Evolutionary conservation across 1,140 invertebrate genomes (phyloP).

Genomic region (Nixonia krombeini): DNA sequence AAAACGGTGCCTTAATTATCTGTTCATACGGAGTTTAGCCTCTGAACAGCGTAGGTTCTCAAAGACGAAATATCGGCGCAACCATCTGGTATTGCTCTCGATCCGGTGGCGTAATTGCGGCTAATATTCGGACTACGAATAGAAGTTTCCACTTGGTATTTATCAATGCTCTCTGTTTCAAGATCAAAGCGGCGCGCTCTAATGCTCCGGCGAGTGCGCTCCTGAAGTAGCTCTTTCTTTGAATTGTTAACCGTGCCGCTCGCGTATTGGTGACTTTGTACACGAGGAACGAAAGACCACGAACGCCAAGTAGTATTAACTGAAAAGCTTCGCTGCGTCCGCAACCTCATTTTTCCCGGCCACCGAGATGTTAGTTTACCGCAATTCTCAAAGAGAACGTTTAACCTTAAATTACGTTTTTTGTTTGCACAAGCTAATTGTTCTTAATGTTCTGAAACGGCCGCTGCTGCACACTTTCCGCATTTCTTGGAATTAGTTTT

Average conservation of each 20-base stretch:
- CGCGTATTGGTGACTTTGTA: slow-evolving; percentile 5
- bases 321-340: slow-evolving; percentile 2
- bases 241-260: slow-evolving; percentile 14
- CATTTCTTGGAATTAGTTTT: too few species aligned
- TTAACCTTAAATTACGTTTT: not conserved
- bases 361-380: not conserved
- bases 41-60: slow-evolving; percentile 19
- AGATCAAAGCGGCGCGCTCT: slow-evolving; percentile 47
- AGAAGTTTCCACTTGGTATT: slow-evolving; percentile 28
- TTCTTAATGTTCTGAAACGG: too few species aligned
- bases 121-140: slow-evolving; percentile 18
- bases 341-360: not conserved
- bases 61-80: slow-evolving; percentile 13
- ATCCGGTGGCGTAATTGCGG: not conserved
- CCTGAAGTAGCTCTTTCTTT: slow-evolving; percentile 34
- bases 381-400: not conserved
- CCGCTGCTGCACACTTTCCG: too few species aligned
- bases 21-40: slow-evolving; percentile 4
- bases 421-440: not conserved
- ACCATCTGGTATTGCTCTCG: slow-evolving; percentile 17
- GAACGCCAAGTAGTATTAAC: slow-evolving; percentile 4
- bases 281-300: slow-evolving; percentile 15
- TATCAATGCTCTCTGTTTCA: slow-evolving; percentile 52
- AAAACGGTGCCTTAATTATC: slow-evolving; percentile 1
- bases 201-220: slow-evolving; percentile 46